Evolutionary conservation across 1,140 invertebrate species (phyloP).

Genomic region (Apolygus lucorum): DNA sequence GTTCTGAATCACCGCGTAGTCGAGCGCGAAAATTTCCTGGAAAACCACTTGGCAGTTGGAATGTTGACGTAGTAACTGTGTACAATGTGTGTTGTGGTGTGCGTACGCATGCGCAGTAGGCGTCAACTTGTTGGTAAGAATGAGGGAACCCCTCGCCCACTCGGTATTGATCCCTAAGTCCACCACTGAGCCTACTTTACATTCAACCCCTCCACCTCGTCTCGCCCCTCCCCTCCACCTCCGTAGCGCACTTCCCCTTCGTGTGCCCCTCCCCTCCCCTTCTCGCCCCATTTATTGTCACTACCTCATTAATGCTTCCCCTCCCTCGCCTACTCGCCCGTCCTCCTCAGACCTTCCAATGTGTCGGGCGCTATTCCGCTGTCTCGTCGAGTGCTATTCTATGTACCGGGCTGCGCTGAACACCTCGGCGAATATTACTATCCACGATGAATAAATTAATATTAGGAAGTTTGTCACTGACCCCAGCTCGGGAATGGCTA

Average conservation of each 20-base stretch:
- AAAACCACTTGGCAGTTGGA: no score
- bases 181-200: slow-evolving; percentile 23
- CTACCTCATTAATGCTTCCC: background rate
- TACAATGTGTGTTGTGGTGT: background rate
- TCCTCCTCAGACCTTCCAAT: no score
- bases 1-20: no score
- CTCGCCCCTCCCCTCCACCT: background rate
- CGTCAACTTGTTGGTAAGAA: slow-evolving; percentile 1
- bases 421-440: no score
- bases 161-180: background rate
- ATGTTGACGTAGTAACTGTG: slow-evolving; percentile 1
- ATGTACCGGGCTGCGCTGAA: no score
- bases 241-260: background rate
- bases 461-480: no score
- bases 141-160: background rate
- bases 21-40: no score
- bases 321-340: background rate
- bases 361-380: no score
- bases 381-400: no score
- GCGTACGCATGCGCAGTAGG: background rate
- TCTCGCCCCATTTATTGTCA: background rate
- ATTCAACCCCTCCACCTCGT: background rate
- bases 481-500: no score
- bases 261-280: background rate
- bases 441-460: no score